Base-by-base conservation (phyloP, 2,797 vertebrate species). In the Discoglossus pictus region DNA sequence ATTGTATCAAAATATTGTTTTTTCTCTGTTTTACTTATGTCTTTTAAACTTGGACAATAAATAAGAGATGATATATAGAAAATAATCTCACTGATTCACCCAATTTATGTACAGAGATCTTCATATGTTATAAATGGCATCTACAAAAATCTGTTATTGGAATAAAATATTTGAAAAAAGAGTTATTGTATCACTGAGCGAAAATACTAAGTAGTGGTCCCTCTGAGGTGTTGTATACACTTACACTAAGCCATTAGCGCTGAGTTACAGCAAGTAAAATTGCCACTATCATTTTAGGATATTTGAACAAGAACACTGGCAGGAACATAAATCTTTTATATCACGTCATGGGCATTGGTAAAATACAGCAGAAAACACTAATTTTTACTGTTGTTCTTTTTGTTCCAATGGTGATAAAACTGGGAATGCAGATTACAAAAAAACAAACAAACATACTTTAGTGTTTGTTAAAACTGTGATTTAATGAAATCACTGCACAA, bases 111-210 rank as follows among this genome's bases (percentile, higher is more conserved):
- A 42, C 52, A 48, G 20, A 55, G 6, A 18, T 23, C 24, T 20
- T 25, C 61, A 7, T 13, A 7, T 21, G 48, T 64, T 53, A 43
- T 46, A 17, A 44, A 65, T 44, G 50, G 17, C 5, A 42, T 34
- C 13, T 34, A 36, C 40, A 65, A 46, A 44, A 38, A 17, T 2
- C 21, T 35, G 40, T 48, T 42, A 50, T 50, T 34, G 23, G 44
- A 50, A 67, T 59, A 67, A 67, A 66, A 48, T 40, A 48, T 58
- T 58, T 59, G 44, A 48, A 31, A 48, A n/a, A 40, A 66, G 43
- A 58, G 21, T 40, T 47, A 58, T 58, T 17, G 47, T 56, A 27
- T 50, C 51, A 39, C 27, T 40, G 64, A 20, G 11, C 2, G 15
- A 31, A 27, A 36, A 13, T 17, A 21, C 36, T 36, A 16, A 23